These are phyloP conservation scores for Lagopus muta DNA, from an alignment of 2,113 vertebrate species.

Conservation along the genomic window DNA sequence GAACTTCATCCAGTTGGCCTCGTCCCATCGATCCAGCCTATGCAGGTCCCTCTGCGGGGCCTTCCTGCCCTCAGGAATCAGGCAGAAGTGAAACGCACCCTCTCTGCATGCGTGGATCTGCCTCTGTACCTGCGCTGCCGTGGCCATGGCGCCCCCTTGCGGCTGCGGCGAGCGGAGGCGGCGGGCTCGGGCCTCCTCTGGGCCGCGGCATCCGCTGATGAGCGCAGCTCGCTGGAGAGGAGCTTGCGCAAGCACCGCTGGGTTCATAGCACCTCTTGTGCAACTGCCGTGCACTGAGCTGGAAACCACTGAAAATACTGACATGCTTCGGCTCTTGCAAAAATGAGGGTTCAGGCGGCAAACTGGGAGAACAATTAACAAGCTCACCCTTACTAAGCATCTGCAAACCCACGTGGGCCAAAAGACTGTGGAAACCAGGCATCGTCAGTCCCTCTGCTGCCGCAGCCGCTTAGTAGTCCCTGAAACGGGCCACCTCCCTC, in stretches of 20 bases:
- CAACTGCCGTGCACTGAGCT: accelerated
- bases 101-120: not conserved
- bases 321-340: not conserved
- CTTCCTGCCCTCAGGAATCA: too few relatives aligned
- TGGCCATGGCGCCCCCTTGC: too few relatives aligned
- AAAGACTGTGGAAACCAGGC: not conserved
- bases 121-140: accelerated
- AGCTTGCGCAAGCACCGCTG: not conserved
- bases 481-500: not conserved
- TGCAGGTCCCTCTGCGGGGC: too few relatives aligned
- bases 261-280: not conserved
- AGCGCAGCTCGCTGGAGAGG: not conserved
- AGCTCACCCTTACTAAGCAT: not conserved
- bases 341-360: not conserved
- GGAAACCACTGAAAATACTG: accelerated
- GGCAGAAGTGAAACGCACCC: not conserved
- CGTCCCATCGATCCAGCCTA: too few relatives aligned
- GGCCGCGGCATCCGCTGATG: accelerated
- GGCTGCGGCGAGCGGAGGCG: not conserved
- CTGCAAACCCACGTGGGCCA: not conserved
- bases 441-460: not conserved
- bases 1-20: too few relatives aligned
- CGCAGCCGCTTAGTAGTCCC: not conserved
- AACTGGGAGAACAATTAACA: accelerated
- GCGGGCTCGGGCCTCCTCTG: not conserved